Percentiles rank a stretch among this genome's conserved stretches.
These are phyloP conservation scores for Eremobia ochroleuca DNA, from an alignment of 2,888 invertebrate genomes.

Conservation along the genomic window DNA sequence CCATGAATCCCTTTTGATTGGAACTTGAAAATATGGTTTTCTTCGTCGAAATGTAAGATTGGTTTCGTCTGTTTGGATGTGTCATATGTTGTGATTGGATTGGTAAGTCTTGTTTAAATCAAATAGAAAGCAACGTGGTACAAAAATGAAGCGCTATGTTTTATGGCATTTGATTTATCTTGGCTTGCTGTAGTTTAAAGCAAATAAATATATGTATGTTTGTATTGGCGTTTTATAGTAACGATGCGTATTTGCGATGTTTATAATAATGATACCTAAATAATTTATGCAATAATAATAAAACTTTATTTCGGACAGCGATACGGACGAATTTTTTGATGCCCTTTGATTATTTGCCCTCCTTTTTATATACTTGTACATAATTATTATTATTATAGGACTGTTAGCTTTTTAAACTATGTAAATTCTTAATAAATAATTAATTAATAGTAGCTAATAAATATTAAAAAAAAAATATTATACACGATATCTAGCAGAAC, in stretches of 20 bases:
- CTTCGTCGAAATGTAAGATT: slow-evolving; percentile 14
- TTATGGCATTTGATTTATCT: not conserved
- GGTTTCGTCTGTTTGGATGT: slow-evolving; percentile 10
- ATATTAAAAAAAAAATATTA: too few relatives aligned
- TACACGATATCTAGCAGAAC: not conserved
- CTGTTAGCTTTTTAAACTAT: too few relatives aligned
- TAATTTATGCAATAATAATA: too few relatives aligned
- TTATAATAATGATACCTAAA: not conserved
- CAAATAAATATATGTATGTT: not conserved
- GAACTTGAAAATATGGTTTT: slow-evolving; percentile 17
- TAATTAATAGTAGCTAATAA: too few relatives aligned
- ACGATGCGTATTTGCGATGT: not conserved
- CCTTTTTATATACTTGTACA: too few relatives aligned
- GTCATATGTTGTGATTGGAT: slow-evolving; percentile 25
- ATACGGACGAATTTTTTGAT: too few relatives aligned
- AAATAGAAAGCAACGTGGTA: slow-evolving; percentile 8
- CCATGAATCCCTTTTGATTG: slow-evolving; percentile 1
- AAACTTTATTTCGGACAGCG: too few relatives aligned
- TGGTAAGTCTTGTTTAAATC: slow-evolving; percentile 17
- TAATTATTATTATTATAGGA: too few relatives aligned
- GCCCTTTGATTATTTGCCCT: too few relatives aligned
- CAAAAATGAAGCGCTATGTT: not conserved
- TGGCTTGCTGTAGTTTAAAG: not conserved
- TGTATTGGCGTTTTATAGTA: not conserved
- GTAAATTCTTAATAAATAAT: too few relatives aligned